Evolutionary conservation across 92 coral and sea anemone genomes (phyloP).

Genomic region (Umimayanthus chanpuru): DNA sequence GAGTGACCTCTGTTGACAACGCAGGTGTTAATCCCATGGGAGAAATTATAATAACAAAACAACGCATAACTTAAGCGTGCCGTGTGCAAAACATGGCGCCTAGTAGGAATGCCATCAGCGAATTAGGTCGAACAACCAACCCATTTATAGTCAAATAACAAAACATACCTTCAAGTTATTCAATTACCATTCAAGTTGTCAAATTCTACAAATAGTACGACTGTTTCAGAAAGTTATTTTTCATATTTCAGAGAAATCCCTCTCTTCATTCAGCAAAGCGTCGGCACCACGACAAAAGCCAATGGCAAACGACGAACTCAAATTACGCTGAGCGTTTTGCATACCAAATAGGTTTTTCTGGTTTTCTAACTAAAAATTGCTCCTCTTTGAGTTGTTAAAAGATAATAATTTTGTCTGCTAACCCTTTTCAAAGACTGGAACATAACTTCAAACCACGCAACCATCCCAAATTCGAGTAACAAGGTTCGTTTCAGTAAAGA

Average conservation of each 20-base stretch:
- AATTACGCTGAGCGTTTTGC: neutral
- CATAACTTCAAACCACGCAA: neutral
- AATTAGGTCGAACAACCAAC: neutral
- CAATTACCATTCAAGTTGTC: neutral
- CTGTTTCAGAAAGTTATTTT: neutral
- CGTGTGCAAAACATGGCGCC: conserved; percentile 51
- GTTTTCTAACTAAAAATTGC: neutral
- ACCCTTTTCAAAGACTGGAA: neutral
- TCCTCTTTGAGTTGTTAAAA: neutral
- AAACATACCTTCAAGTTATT: neutral
- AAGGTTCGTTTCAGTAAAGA: neutral
- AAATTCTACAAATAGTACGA: neutral
- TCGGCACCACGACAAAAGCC: conserved; percentile 6
- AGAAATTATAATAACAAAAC: conserved; percentile 22
- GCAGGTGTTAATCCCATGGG: conserved; percentile 49
- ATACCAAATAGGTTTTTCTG: neutral
- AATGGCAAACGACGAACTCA: conserved; percentile 14
- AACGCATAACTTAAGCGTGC: conserved; percentile 43
- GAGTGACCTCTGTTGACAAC: conserved; percentile 40
- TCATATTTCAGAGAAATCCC: neutral
- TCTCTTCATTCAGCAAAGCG: neutral
- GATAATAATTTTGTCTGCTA: neutral
- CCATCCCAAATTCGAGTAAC: neutral
- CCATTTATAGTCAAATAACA: neutral
- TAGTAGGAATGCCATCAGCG: conserved; percentile 11